Percentiles rank a stretch among this genome's conserved stretches.
Evolutionary conservation across 2,113 vertebrate species (phyloP).

Genomic region (Chaetorhynchus papuensis): DNA sequence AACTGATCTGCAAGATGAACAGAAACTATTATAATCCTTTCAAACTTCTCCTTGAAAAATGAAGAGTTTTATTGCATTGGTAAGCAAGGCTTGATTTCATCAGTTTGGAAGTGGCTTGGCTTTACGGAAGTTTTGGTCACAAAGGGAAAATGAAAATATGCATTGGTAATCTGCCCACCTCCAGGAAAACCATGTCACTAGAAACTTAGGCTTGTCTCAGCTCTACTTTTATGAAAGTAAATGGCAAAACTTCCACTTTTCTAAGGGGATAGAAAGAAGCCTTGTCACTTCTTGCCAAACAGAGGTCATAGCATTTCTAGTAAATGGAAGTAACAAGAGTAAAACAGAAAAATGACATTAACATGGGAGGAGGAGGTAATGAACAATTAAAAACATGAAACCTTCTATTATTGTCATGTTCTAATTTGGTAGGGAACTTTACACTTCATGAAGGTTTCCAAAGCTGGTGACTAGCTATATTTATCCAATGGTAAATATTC

Average conservation of each 20-base stretch:
- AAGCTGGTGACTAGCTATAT: constrained; percentile 66
- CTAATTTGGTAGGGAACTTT: constrained; percentile 42
- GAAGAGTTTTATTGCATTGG: neutral
- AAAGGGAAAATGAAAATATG: constrained; percentile 43
- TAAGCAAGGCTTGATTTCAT: neutral
- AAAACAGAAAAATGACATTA: constrained; percentile 1
- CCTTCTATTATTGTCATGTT: neutral
- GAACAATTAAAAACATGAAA: constrained; percentile 16
- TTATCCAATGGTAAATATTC: constrained; percentile 75
- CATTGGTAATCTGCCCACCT: neutral
- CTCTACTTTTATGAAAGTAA: neutral
- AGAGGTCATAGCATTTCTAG: neutral
- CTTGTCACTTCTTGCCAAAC: neutral
- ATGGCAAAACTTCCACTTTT: neutral
- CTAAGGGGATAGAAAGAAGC: neutral
- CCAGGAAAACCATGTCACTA: neutral
- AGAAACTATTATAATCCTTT: neutral
- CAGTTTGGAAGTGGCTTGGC: neutral
- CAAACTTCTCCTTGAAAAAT: neutral
- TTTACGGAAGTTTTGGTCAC: neutral
- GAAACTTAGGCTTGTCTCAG: neutral
- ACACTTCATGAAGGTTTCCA: constrained; percentile 45
- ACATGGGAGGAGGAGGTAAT: neutral
- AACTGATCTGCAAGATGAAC: constrained; percentile 84
- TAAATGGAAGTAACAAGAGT: neutral